Base-by-base conservation (phyloP, 2,113 vertebrate genomes). In the Mandrillus leucophaeus region DNA sequence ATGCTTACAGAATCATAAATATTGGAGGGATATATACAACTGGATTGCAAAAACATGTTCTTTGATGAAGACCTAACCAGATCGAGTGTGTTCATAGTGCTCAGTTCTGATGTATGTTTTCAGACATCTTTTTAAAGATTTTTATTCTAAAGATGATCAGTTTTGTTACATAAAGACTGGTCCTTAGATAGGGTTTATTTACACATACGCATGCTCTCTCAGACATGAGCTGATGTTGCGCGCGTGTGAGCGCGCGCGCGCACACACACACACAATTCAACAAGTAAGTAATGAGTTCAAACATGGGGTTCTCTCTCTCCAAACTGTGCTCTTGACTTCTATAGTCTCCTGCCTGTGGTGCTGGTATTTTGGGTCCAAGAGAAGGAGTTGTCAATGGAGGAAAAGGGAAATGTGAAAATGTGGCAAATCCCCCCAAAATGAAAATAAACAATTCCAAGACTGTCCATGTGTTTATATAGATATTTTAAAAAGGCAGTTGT, bases 31-130 rank as follows among this genome's bases (percentile, higher is more conserved):
- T 66, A 86, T 75, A 45, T 83, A 70, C 11, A 96, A 72, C 57
- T 94, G 84, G 25, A 40, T 79, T 79, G 38, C 17, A 91, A 93
- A 88, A 79, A 61, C 73, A 32, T 97, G 61, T 96, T 88, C 57
- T 92, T 68, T 88, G 76, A 73, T 82, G 79, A 2, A 87, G 73
- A 81, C n/a, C 93, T 93, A 96, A 84, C 57, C 4, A 70, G 81
- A 45, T 52, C 81, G 82, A 43, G 85, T 82, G 22, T 16, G 61
- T 57, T 92, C 48, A 61, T 27, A 80, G 64, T n/a, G 14, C 5
- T 95, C 57, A 48, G n/a, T 70, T 90, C 43, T 89, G 93, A 92
- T 70, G 94, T 91, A 55, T 70, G 64, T 91, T 95, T 98, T 82
- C 35, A 87, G 75, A 81, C 4, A 87, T 22, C 35, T 88, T 97